Evolutionary conservation across 2,113 vertebrate species (phyloP), one percentile per base, ranked within the genome.

Genomic region (Myrmophylax atrothorax): DNA sequence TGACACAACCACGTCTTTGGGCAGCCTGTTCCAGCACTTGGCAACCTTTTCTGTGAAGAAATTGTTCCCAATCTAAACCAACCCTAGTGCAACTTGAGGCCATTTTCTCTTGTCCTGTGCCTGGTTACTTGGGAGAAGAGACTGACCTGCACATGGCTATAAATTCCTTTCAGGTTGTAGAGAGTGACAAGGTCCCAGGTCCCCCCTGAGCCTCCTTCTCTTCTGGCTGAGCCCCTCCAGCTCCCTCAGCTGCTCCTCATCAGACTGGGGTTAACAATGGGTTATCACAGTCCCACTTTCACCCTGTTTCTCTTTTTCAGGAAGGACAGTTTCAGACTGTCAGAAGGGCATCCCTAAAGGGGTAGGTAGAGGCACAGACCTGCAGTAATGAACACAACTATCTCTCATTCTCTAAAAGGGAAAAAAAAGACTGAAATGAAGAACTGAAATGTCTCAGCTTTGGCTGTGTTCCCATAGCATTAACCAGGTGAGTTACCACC

Each of bases 161-260:
- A 33, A 0, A 6, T 31, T 49, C 35, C 31, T 49, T 13, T 69
- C 26, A 42, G 47, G 20, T 33, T 33, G 22, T 8, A 42, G 47
- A 42, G 33, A 42, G 17, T 0, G 0, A 69, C 6, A 47, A 26
- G 12, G 7, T 66, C 1, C 6, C 4, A 26, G 14, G 7, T 66
- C 1, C 6, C 3, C 11, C 33, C 44, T 13, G 59, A 66, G 29
- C 25, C 55, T 55, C 47, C 29, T 23, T 47, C 47, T 40, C 28
- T 47, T 47, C 47, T 67, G 52, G 4, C 12, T 55, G n/a, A 67
- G 23, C 38, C 15, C 5, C 28, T 5, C 19, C 33, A 68, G 7
- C 40, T 40, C 40, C 47, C n/a, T 83, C 40, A 42, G 40, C 70
- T 76, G 40, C 35, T 76, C 31, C 63, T 62, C 40, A 35, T 18